phyloP scores from a whole-genome alignment of 92 coral and sea anemone species.

The Isaurus tuberculatus region DNA sequence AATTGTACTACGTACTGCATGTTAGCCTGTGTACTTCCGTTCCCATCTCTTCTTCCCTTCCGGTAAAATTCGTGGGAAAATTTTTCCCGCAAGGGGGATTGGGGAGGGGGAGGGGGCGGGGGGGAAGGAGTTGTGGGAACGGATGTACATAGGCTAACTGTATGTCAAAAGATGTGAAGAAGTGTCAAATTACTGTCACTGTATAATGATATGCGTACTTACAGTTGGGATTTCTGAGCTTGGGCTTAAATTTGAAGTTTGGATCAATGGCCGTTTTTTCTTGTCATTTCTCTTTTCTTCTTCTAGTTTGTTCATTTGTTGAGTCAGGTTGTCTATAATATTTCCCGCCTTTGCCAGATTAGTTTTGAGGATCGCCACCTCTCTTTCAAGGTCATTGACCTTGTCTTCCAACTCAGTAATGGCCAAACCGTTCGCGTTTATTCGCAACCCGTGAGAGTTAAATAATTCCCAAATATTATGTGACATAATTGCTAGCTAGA shows the following conservation, averaged over 20 bases:
- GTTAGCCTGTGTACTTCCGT: neutral
- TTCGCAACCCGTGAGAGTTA: neutral
- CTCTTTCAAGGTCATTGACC: constrained; percentile 15
- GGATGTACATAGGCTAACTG: too few species aligned
- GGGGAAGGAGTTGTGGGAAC: too few species aligned
- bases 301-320: neutral
- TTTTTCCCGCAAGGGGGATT: too few species aligned
- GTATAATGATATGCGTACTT: neutral
- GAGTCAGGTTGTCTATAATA: neutral
- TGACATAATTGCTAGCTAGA: constrained; percentile 13
- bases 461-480: neutral
- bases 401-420: neutral
- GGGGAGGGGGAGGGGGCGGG: too few species aligned
- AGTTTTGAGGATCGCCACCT: neutral
- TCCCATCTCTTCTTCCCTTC: neutral
- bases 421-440: neutral
- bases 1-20: too few species aligned
- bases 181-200: neutral
- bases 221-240: neutral
- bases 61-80: neutral
- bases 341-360: neutral
- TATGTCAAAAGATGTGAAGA: neutral
- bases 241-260: neutral
- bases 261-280: neutral
- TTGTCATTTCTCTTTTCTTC: neutral